A percentile compares a stretch with the other conserved stretches of the same genome.
phyloP scores from a whole-genome alignment of 64 coral and sea anemone species.

The Stichodactyla helianthus region DNA sequence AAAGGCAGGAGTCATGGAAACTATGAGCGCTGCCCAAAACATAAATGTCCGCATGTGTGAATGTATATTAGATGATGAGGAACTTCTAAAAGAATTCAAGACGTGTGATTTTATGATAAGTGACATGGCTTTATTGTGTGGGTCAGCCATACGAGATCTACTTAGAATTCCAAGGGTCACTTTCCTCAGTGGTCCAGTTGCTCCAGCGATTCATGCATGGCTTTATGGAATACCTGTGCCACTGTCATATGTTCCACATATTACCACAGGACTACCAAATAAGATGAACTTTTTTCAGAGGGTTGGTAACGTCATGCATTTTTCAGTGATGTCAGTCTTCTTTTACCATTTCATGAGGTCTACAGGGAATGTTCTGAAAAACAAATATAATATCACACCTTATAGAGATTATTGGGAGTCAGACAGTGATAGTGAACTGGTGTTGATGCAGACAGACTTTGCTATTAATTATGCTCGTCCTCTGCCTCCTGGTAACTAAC shows the following conservation, averaged over 20 bases:
- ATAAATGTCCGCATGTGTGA: neutral
- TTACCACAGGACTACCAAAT: slow-evolving; percentile 22
- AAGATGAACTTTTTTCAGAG: slow-evolving; percentile 47
- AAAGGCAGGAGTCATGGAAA: neutral
- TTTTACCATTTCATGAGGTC: neutral
- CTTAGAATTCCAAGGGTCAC: neutral
- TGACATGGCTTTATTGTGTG: neutral
- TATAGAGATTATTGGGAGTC: slow-evolving; percentile 27
- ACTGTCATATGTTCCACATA: slow-evolving; percentile 42
- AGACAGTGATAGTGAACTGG: slow-evolving; percentile 18
- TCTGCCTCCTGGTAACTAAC: neutral
- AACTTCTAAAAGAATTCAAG: neutral
- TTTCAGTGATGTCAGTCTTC: neutral
- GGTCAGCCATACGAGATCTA: neutral
- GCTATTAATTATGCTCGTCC: slow-evolving; percentile 34
- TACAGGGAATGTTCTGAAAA: neutral
- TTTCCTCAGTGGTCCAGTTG: neutral
- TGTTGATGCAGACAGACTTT: slow-evolving; percentile 36
- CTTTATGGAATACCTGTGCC: neutral
- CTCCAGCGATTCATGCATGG: neutral
- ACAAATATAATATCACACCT: slow-evolving; percentile 33
- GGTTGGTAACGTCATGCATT: slow-evolving; percentile 7
- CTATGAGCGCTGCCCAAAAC: neutral
- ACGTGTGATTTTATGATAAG: neutral
- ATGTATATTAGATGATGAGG: neutral